Evolutionary conservation across 2,888 invertebrate genomes (phyloP).

Genomic region (Anorthoa munda): DNA sequence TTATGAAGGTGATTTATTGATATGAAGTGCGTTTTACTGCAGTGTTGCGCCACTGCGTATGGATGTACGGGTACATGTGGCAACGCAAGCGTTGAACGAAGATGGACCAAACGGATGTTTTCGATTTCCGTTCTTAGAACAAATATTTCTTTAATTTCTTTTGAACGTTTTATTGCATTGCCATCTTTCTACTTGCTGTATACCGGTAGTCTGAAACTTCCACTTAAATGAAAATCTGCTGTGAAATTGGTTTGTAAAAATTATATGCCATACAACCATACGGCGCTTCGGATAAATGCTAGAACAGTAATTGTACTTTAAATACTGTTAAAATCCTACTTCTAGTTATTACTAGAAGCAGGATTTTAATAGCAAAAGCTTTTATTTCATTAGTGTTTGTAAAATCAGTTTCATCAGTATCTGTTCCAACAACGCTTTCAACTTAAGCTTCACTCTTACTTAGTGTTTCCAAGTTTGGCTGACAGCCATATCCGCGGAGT

Average conservation of each 20-base stretch:
- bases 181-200: neutral
- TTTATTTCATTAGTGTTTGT: constrained; percentile 16
- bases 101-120: constrained; percentile 55
- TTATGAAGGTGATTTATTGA: constrained; percentile 84
- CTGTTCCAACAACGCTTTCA: constrained; percentile 24
- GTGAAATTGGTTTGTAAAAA: neutral
- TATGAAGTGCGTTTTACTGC: constrained; percentile 77
- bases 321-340: neutral
- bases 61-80: constrained; percentile 55
- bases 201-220: neutral
- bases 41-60: constrained; percentile 76
- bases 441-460: constrained; percentile 33
- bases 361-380: constrained; percentile 20
- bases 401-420: constrained; percentile 30
- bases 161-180: constrained; percentile 24
- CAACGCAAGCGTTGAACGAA: constrained; percentile 59
- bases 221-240: neutral
- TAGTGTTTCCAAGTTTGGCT: constrained; percentile 49
- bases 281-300: neutral
- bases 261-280: neutral
- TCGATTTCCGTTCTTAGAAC: constrained; percentile 34
- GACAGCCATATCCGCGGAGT: constrained; percentile 34
- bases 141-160: constrained; percentile 24
- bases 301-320: neutral
- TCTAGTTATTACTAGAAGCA: too few species aligned